phyloP scores from a whole-genome alignment of 2,113 vertebrate species.

The Notarius quadriscutis region DNA sequence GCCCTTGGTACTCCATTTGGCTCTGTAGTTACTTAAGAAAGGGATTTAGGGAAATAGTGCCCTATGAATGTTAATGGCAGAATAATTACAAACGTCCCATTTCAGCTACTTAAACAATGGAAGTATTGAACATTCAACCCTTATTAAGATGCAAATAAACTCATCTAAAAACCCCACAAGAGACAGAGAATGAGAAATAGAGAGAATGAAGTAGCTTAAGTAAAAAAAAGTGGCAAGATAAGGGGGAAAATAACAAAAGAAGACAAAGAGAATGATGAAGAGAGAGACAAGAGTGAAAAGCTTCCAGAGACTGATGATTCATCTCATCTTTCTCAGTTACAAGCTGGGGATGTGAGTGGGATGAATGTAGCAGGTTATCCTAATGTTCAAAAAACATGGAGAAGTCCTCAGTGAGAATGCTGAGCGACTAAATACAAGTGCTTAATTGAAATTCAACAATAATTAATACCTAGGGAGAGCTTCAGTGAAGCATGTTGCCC shows the following conservation, averaged over 20 bases:
- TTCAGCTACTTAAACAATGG: constrained; percentile 93
- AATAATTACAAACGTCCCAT: constrained; percentile 84
- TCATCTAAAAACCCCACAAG: constrained; percentile 86
- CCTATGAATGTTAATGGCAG: constrained; percentile 81
- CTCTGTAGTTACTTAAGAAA: constrained; percentile 80
- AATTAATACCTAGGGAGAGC: constrained; percentile 68
- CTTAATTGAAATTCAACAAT: constrained; percentile 84
- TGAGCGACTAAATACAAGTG: constrained; percentile 46
- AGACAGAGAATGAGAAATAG: constrained; percentile 76
- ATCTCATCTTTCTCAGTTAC: constrained; percentile 70
- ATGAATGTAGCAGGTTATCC: constrained; percentile 31
- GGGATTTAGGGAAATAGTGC: constrained; percentile 81
- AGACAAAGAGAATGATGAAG: neutral
- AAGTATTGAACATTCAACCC: constrained; percentile 87
- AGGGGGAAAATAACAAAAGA: neutral
- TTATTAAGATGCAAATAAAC: constrained; percentile 89
- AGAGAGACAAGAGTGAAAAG: constrained; percentile 47
- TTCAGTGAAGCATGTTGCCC: constrained; percentile 62
- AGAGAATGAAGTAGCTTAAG: constrained; percentile 60
- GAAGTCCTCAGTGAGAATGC: constrained; percentile 36
- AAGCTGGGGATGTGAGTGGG: constrained; percentile 71
- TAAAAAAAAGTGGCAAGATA: constrained; percentile 51
- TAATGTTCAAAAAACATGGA: constrained; percentile 34
- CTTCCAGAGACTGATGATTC: constrained; percentile 80
- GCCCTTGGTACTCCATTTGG: constrained; percentile 71